Evolutionary conservation across 2,888 invertebrate species (phyloP), one percentile per base, ranked within the genome.

Genomic region (Diarsia rubi): DNA sequence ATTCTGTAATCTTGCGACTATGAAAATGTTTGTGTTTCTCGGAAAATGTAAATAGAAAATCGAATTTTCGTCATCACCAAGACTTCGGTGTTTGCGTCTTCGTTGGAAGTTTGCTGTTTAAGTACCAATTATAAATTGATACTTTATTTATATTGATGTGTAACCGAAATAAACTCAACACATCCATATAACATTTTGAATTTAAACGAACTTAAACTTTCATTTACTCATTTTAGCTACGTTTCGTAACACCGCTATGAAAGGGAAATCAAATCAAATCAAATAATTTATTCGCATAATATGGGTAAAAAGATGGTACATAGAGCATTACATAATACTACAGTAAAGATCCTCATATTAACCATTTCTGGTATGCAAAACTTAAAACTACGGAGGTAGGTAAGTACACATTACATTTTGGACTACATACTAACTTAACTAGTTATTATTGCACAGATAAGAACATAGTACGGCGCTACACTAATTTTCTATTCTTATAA

Each of bases 1-100:
- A 85, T 82, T 73, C 78, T 75, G 73, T 82, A 73, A 78, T 83
- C 78, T 73, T 63, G 52, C 37, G 68, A 82, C 79, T 82, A 70
- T 82, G 67, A 82, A 82, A 82, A 82, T 82, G 79, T 82, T 83
- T 79, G 67, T 73, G 64, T 75, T 82, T 68, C 60, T 63, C 47
- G 31, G 66, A 67, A 82, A 74, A 78, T 75, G 62, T 75, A 74
- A 69, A 79, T 67, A 69, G 63, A 66, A 70, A 72, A 78, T 80
- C 31, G 67, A 82, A 70, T 64, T 65, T 73, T 62, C 45, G 21
- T 44, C 31, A 45, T 49, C 74, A 68, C 72, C n/a, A 69, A 69
- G 44, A 42, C 21, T 14, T 73, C n/a, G 59, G 64, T 52, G 67
- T 64, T 68, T 73, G 37, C n/a, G 8, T 60, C 59, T 65, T 42